Evolutionary conservation across 2,888 invertebrate species (phyloP).

Genomic region (Piscicola geometra): DNA sequence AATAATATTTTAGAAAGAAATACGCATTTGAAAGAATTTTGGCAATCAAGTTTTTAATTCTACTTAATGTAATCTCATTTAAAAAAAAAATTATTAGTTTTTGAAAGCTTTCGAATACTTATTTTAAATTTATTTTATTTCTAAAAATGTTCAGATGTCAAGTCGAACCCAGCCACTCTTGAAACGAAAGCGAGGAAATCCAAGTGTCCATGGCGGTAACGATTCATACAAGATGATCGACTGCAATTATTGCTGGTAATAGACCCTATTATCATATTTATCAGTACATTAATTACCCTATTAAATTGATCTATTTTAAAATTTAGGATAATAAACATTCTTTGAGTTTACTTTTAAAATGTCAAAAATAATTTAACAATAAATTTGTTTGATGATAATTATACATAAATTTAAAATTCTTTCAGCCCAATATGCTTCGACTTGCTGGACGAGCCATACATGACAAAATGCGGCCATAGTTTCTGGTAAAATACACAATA

Average conservation of each 20-base stretch:
- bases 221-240: constrained; percentile 7
- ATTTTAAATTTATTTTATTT: neutral
- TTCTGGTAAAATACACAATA: constrained; percentile 64
- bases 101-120: neutral
- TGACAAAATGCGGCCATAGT: constrained; percentile 85
- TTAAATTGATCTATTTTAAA: too few relatives aligned
- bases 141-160: neutral
- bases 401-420: constrained; percentile 30
- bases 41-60: too few relatives aligned
- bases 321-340: too few relatives aligned
- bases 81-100: too few relatives aligned
- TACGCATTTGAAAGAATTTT: too few relatives aligned
- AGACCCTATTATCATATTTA: too few relatives aligned
- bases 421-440: constrained; percentile 82
- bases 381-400: neutral
- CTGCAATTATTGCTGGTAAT: constrained; percentile 11
- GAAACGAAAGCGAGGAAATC: constrained; percentile 7
- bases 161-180: constrained; percentile 4
- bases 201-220: neutral
- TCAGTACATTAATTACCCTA: too few relatives aligned
- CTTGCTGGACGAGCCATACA: constrained; percentile 79
- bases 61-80: too few relatives aligned
- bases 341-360: neutral
- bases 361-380: neutral
- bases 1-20: too few relatives aligned